Conservation (phyloP, 2,888 invertebrate genomes). For the Nebria brevicollis region DNA sequence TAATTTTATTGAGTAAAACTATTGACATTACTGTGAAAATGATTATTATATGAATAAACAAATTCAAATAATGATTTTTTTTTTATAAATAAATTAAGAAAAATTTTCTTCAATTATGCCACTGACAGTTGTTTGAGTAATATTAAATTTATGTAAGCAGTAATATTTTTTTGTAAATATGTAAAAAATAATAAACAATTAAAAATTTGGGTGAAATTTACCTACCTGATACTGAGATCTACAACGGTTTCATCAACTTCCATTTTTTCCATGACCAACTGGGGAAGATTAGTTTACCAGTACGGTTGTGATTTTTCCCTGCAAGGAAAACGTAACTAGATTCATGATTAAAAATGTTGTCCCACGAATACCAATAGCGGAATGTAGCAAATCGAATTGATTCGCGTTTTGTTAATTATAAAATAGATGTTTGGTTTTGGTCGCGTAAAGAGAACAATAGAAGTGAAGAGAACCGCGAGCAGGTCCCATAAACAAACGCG, state of each 20-base stretch:
- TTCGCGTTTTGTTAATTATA: not conserved
- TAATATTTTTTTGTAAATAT: not conserved
- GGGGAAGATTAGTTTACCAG: slow-evolving; percentile 37
- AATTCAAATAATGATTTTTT: not conserved
- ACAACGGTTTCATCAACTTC: slow-evolving; percentile 90
- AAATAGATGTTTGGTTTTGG: not conserved
- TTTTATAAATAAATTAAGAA: not conserved
- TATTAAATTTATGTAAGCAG: not conserved
- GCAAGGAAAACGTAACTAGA: slow-evolving; percentile 32
- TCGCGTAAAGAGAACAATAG: slow-evolving; percentile 26
- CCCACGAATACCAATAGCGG: not conserved
- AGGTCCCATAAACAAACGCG: slow-evolving; percentile 49
- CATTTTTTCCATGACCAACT: slow-evolving; percentile 73
- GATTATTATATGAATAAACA: too few relatives aligned
- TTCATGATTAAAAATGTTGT: slow-evolving; percentile 7
- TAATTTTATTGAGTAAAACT: too few relatives aligned
- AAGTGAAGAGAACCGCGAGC: slow-evolving; percentile 41
- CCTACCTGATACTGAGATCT: slow-evolving; percentile 85
- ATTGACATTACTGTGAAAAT: too few relatives aligned
- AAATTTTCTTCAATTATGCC: too few relatives aligned
- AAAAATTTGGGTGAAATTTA: slow-evolving; percentile 7
- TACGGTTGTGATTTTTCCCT: slow-evolving; percentile 30
- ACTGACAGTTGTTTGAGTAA: too few relatives aligned
- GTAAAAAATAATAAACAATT: not conserved
- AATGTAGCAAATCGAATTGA: not conserved